Evolutionary conservation across 1,140 invertebrate genomes (phyloP).

Genomic region (Rhagoletis zephyria): DNA sequence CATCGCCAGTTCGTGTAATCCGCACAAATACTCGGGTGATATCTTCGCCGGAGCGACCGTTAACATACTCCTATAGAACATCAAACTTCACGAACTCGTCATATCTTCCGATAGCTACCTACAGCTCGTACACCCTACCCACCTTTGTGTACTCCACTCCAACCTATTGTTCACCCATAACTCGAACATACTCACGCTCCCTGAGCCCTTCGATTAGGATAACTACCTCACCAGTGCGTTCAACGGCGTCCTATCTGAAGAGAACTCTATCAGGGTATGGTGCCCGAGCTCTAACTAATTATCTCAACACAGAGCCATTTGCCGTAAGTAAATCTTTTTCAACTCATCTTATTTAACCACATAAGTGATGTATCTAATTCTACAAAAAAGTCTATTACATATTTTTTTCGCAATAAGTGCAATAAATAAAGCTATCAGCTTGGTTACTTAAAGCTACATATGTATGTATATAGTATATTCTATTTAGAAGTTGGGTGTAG

Average conservation of each 20-base stretch:
- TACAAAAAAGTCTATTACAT: too few species aligned
- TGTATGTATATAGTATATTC: too few species aligned
- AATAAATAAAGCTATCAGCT: too few species aligned
- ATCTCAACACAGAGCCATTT: constrained; percentile 80
- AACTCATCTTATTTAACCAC: neutral
- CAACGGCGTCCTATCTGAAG: constrained; percentile 81
- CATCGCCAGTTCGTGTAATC: constrained; percentile 73
- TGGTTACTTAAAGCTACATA: too few species aligned
- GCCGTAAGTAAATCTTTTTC: constrained; percentile 65
- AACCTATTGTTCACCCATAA: constrained; percentile 68
- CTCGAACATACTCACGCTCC: constrained; percentile 66
- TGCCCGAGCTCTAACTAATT: constrained; percentile 81
- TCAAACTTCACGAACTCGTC: constrained; percentile 52
- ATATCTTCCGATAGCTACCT: constrained; percentile 63
- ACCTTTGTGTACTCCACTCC: constrained; percentile 70
- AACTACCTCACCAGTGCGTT: constrained; percentile 75
- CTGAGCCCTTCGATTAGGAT: constrained; percentile 76
- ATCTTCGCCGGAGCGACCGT: constrained; percentile 69
- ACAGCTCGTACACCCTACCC: constrained; percentile 64
- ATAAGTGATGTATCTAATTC: too few species aligned
- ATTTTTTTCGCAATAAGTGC: too few species aligned
- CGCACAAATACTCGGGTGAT: constrained; percentile 78
- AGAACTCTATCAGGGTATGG: constrained; percentile 79
- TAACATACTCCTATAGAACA: constrained; percentile 62
- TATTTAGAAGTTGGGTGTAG: too few species aligned